phyloP scores from a whole-genome alignment of 2,888 invertebrate genomes.

The Dichetophora obliterata region DNA sequence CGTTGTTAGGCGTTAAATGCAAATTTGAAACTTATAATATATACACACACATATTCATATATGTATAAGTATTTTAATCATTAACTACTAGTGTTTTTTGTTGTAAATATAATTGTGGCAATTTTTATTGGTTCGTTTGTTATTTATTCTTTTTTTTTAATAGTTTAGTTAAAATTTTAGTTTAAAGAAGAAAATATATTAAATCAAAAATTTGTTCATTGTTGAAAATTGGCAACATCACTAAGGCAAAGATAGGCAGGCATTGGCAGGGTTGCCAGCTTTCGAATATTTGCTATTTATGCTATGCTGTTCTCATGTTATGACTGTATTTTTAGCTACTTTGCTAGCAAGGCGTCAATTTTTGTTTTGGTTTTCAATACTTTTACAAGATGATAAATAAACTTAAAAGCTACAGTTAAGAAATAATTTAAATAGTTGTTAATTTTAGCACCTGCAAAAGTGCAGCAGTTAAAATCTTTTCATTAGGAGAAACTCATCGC shows the following conservation, averaged over 20 bases:
- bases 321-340: constrained; percentile 52
- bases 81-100: constrained; percentile 33
- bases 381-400: constrained; percentile 41
- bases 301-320: neutral
- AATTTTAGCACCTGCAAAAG: neutral
- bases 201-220: constrained; percentile 44
- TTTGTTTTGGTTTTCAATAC: constrained; percentile 44
- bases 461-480: neutral
- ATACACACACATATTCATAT: constrained; percentile 48
- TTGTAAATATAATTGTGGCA: constrained; percentile 33
- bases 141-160: constrained; percentile 29
- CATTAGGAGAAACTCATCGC: constrained; percentile 18
- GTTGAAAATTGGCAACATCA: constrained; percentile 66
- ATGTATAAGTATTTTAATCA: constrained; percentile 59
- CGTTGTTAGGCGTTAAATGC: constrained; percentile 41
- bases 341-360: constrained; percentile 70
- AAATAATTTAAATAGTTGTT: constrained; percentile 35
- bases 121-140: constrained; percentile 32
- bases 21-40: constrained; percentile 48
- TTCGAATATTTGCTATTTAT: neutral
- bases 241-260: constrained; percentile 61
- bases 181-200: constrained; percentile 30
- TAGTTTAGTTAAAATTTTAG: constrained; percentile 36
- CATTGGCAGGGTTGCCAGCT: neutral
- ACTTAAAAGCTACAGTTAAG: constrained; percentile 34